A percentile compares a stretch with the other conserved stretches of the same genome.
Conservation (phyloP, 2,888 invertebrate species). For the Parnassius orleans region DNA sequence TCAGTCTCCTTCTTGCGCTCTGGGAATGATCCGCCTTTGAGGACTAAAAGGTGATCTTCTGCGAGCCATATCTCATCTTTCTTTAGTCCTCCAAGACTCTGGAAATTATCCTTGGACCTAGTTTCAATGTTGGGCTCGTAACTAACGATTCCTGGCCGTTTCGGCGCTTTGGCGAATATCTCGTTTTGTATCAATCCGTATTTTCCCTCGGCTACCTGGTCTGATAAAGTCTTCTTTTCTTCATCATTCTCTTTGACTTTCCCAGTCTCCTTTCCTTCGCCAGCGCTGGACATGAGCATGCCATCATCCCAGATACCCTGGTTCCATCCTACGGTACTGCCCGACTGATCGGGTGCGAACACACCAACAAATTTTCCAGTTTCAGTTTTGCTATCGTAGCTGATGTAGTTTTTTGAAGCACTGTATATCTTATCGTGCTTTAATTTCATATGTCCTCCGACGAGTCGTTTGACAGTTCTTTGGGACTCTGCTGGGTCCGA, state of each 20-base stretch:
- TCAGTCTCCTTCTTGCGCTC: constrained; percentile 71
- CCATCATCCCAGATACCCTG: constrained; percentile 84
- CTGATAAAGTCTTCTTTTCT: constrained; percentile 91
- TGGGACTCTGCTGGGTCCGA: constrained; percentile 60
- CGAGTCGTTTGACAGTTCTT: constrained; percentile 83
- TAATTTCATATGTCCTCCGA: constrained; percentile 84
- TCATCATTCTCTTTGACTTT: constrained; percentile 82
- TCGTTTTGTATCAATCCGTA: constrained; percentile 94
- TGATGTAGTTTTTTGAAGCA: constrained; percentile 65
- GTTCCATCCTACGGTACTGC: constrained; percentile 76
- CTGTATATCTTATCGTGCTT: constrained; percentile 69
- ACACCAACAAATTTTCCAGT: constrained; percentile 67
- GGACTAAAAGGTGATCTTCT: constrained; percentile 91
- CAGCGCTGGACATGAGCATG: constrained; percentile 85
- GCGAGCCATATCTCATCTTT: constrained; percentile 95
- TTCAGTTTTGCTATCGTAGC: constrained; percentile 58
- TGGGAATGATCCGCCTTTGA: constrained; percentile 89
- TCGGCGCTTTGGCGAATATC: constrained; percentile 85
- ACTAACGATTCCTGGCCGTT: constrained; percentile 90
- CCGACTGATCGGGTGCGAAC: constrained; percentile 70
- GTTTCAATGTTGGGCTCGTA: constrained; percentile 91
- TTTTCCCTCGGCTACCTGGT: constrained; percentile 94
- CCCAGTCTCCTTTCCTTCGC: constrained; percentile 82
- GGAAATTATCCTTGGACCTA: constrained; percentile 86
- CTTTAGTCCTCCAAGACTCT: constrained; percentile 89